Base-by-base conservation (phyloP, 1,140 invertebrate genomes). In the Eulimnadia texana region DNA sequence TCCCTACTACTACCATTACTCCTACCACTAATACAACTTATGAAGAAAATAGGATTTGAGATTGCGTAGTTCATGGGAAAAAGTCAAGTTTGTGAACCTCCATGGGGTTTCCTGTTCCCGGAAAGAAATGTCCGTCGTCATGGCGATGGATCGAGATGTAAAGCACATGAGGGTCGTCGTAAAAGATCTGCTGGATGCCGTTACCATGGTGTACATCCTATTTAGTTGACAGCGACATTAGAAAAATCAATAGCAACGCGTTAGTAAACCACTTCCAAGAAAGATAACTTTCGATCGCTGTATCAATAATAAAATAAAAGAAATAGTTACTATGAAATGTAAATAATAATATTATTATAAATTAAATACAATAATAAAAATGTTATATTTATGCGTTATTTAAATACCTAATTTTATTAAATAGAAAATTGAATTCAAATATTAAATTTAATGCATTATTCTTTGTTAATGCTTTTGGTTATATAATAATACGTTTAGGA, bases 41-140 rank as follows among this genome's bases (percentile, higher is more conserved):
- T n/a, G n/a, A n/a, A n/a, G n/a, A n/a, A n/a, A n/a, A n/a, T n/a
- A n/a, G n/a, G n/a, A n/a, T n/a, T n/a, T n/a, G n/a, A n/a, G n/a
- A n/a, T n/a, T n/a, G n/a, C n/a, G n/a, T n/a, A n/a, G 47, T 52
- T 16, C 53, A 16, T 16, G 25, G 53, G 16, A n/a, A 2, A 19
- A 55, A 20, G 49, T 20, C 20, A 63, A 22, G 25, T 16, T 11
- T 60, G 6, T 16, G 63, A 71, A 79, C 77, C 70, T 98, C 94
- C 33, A 82, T 84, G 29, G 87, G 84, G 50, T 86, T 89, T 33
- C 94, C 94, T 11, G 94, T 97, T 60, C 96, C 97, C 23, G 96
- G 97, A 78, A 99, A 99, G 77, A 99, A 99, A 75, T 98, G 98
- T 53, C 96, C 96, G 73, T 97, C 93, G 78, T 99, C 97, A 80